Conservation (phyloP, 2,888 invertebrate genomes). For the Adela reaumurella region DNA sequence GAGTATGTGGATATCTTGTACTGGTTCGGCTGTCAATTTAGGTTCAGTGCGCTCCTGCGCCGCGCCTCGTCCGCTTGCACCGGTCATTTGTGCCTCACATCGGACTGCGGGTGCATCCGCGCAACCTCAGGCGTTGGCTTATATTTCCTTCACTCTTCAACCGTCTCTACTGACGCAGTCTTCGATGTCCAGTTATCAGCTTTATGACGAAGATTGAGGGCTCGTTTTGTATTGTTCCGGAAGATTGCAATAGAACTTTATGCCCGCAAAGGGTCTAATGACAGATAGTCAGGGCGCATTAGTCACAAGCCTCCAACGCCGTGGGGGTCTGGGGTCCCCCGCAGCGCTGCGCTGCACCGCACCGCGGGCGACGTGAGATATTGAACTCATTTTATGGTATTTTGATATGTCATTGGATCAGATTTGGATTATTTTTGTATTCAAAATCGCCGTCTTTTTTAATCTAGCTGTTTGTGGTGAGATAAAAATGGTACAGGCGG, state of each 20-base stretch:
- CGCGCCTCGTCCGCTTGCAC: neutral
- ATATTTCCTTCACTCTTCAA: neutral
- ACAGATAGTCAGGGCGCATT: neutral
- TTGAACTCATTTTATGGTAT: constrained; percentile 13
- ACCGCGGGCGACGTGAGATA: constrained; percentile 17
- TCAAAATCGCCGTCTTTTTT: neutral
- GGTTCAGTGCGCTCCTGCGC: neutral
- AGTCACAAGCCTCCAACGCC: constrained; percentile 1
- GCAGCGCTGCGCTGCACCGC: constrained; percentile 18
- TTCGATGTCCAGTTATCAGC: no score
- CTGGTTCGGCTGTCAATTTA: no score
- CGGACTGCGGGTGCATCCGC: neutral
- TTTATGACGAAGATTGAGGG: no score
- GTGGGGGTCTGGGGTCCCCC: constrained; percentile 15
- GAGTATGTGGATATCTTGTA: no score
- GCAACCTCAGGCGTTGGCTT: neutral
- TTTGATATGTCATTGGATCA: constrained; percentile 16
- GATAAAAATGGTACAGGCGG: no score
- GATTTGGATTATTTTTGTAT: neutral
- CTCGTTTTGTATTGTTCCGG: no score
- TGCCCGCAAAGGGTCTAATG: neutral
- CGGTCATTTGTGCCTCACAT: neutral
- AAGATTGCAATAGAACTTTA: no score
- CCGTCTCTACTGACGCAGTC: no score
- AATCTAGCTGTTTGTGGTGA: no score